A percentile compares a stretch with the other conserved stretches of the same genome.
Evolutionary conservation across 2,113 vertebrate genomes (phyloP).

Genomic region (Coregonus clupeaformis): DNA sequence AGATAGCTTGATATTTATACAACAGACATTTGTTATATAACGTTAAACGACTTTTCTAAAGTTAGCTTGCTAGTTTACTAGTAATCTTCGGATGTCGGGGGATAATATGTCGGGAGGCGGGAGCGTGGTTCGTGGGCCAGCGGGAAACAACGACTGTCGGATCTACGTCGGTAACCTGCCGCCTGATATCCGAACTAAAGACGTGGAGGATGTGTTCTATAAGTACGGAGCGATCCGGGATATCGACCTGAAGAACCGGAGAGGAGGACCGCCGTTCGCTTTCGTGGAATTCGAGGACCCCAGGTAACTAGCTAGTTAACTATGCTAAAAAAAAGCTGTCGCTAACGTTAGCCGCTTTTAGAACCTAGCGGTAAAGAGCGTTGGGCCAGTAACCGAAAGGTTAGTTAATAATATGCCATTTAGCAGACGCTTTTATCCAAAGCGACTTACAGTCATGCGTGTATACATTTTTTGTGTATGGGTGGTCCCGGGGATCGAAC

Average conservation of each 20-base stretch:
- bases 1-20: too few species aligned
- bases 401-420: too few species aligned
- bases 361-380: too few species aligned
- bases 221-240: constrained; percentile 89
- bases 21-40: too few species aligned
- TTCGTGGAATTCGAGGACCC: constrained; percentile 81
- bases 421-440: too few species aligned
- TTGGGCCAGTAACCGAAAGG: too few species aligned
- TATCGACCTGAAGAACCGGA: constrained; percentile 87
- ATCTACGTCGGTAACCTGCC: constrained; percentile 89
- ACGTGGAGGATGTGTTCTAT: constrained; percentile 85
- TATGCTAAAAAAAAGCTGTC: too few species aligned
- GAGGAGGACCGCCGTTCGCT: constrained; percentile 88
- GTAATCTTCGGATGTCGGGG: not conserved
- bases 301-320: constrained; percentile 54
- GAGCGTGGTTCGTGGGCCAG: constrained; percentile 88
- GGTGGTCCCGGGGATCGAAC: too few species aligned
- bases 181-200: constrained; percentile 59
- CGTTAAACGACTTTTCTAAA: not conserved
- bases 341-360: too few species aligned
- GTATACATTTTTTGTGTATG: too few species aligned
- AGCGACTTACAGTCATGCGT: too few species aligned
- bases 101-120: constrained; percentile 82
- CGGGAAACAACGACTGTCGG: constrained; percentile 94
- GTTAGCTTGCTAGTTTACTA: not conserved